Evolutionary conservation across 2,113 vertebrate genomes (phyloP).

Genomic region (Cygnus buccinator): DNA sequence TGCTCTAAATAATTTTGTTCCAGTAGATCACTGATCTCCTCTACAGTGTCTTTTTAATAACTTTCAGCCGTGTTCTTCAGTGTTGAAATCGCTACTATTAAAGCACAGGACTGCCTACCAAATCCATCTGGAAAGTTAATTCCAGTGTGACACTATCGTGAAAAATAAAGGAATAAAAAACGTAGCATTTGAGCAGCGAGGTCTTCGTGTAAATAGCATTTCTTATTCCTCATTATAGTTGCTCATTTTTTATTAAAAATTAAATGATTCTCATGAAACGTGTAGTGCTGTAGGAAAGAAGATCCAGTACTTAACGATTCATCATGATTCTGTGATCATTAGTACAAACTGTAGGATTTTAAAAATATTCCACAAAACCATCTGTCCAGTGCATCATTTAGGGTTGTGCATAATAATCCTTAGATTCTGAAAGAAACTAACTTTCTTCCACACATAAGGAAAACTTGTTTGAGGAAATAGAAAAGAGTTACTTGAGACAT

Average conservation of each 20-base stretch:
- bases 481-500: background rate
- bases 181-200: background rate
- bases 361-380: background rate
- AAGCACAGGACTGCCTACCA: background rate
- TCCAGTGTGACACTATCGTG: background rate
- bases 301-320: background rate
- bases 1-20: background rate
- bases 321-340: background rate
- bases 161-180: background rate
- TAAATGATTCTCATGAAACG: background rate
- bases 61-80: background rate
- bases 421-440: background rate
- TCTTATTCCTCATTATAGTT: background rate
- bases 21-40: background rate
- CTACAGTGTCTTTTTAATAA: background rate
- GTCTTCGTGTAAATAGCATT: background rate
- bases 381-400: background rate
- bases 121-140: background rate
- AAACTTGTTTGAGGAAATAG: background rate
- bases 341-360: background rate
- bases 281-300: background rate
- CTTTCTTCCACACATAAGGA: background rate
- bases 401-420: background rate
- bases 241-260: background rate
- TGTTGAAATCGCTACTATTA: background rate